Conservation (phyloP, 2,113 vertebrate genomes). For the Spea multiplicata region DNA sequence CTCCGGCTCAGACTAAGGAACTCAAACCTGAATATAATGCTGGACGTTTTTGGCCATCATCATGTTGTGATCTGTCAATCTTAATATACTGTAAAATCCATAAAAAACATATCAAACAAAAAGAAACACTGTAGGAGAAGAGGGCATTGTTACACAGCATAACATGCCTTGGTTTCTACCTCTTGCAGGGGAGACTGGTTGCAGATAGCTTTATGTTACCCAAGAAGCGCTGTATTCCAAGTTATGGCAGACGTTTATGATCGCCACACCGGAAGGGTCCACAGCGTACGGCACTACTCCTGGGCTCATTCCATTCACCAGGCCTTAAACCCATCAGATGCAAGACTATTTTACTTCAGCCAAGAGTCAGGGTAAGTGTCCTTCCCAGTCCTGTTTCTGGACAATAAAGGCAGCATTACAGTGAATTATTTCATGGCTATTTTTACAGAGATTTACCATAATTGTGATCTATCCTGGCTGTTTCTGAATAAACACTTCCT, state of each 20-base stretch:
- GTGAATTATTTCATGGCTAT: neutral
- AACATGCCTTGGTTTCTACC: neutral
- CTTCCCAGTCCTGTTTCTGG: neutral
- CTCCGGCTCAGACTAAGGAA: too few relatives aligned
- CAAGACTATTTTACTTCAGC: conserved; percentile 47
- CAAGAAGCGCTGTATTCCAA: conserved; percentile 49
- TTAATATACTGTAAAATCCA: too few relatives aligned
- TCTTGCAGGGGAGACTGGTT: conserved; percentile 52
- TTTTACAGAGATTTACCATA: neutral
- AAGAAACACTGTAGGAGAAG: too few relatives aligned
- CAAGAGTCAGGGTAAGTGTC: conserved; percentile 47
- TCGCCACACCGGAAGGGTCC: conserved; percentile 47
- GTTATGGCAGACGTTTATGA: conserved; percentile 53
- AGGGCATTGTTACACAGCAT: too few relatives aligned
- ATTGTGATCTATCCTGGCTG: conserved; percentile 1
- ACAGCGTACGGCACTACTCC: conserved; percentile 41
- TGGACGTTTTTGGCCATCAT: too few relatives aligned
- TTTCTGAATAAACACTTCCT: neutral
- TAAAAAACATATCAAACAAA: too few relatives aligned
- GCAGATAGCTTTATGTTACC: conserved; percentile 52
- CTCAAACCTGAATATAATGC: too few relatives aligned
- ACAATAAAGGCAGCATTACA: neutral
- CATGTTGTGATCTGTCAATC: too few relatives aligned
- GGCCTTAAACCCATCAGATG: rapidly evolving
- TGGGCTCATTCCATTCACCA: neutral